A percentile compares a stretch with the other conserved stretches of the same genome.
Evolutionary conservation across 2,113 vertebrate species (phyloP).

Genomic region (Daboia siamensis): DNA sequence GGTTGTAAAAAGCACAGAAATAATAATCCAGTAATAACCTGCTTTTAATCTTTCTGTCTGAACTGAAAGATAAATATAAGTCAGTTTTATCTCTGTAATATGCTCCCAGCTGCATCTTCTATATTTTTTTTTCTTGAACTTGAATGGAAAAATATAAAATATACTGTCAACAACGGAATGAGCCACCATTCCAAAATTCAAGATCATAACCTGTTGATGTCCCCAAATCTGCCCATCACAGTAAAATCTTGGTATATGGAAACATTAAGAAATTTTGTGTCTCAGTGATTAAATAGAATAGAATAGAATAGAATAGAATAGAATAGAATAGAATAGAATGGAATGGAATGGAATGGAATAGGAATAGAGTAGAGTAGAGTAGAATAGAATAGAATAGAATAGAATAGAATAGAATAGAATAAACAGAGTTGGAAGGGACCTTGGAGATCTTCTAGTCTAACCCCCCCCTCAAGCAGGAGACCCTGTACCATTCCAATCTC

Average conservation of each 20-base stretch:
- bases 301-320: no score
- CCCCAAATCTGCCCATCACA: neutral
- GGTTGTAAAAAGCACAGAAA: neutral
- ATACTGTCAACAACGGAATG: neutral
- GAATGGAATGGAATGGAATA: no score
- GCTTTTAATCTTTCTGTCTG: neutral
- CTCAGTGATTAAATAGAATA: neutral
- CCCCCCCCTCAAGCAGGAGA: no score
- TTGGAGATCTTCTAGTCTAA: no score
- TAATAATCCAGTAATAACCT: neutral
- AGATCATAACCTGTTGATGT: neutral
- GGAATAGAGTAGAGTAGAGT: no score
- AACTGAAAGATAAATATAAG: neutral
- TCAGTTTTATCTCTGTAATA: neutral
- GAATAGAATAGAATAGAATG: no score
- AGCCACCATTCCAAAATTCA: neutral
- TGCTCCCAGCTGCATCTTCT: neutral
- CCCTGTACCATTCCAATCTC: neutral
- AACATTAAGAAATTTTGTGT: neutral
- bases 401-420: neutral
- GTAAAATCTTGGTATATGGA: neutral
- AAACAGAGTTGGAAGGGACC: no score
- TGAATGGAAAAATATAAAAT: neutral
- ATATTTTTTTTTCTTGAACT: neutral
- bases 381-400: no score